Base-by-base conservation (phyloP, 1,140 invertebrate species). In the Panagrolaimus sp. region DNA sequence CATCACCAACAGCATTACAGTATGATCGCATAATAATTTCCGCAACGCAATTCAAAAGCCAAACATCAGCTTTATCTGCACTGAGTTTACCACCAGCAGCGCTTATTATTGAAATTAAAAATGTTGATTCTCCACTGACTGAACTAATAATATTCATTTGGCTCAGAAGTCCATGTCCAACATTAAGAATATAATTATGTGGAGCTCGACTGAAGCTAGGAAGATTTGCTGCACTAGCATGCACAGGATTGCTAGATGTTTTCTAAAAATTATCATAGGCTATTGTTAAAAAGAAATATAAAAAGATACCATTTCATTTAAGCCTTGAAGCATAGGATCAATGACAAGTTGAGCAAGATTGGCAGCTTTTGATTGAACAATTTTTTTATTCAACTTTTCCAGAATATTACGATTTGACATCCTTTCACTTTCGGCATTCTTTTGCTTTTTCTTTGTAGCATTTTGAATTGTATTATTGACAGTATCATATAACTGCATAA, bases 111-210 rank as follows among this genome's bases (percentile, higher is more conserved):
- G 62, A 31, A 63, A 16, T 43, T 63, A 20, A 16, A 43, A 63
- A 63, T 1, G 27, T 11, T 11, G 62, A 13, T 9, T 63, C 27
- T 23, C 27, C 27, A 8, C 14, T 23, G 42, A 23, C 9, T 1
- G 42, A n/a, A 20, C 27, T 63, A 11, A 63, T 43, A 8, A 43
- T 43, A 43, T 63, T 63, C 62, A 63, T 42, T 14, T 42, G 27
- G 3, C 38, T 31, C 9, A 63, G 42, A n/a, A 63, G 27, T n/a
- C 16, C 27, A 16, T 63, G 62, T 2, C 62, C 62, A 31, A 31
- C 62, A 42, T 16, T 43, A 9, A 43, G 11, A 31, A 63, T 63
- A 43, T 63, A 63, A 43, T 63, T 63, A 27, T 63, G 62, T 38
- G 62, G 62, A 9, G 62, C 62, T 38, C 27, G 27, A 14, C 27